Base-by-base conservation (phyloP, 2,888 invertebrate genomes). In the Vanessa cardui region DNA sequence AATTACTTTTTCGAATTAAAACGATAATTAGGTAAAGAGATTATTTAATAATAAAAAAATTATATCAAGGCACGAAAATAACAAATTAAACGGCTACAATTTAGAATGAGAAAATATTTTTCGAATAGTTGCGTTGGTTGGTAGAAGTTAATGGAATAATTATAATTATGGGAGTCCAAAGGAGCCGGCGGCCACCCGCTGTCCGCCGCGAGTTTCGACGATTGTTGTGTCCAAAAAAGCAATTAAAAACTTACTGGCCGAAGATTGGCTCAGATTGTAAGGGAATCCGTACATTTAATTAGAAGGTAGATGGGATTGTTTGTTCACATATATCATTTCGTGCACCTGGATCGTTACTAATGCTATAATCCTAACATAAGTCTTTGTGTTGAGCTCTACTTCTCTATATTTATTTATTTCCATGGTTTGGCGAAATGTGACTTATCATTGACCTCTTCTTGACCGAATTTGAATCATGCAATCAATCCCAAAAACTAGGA, bases 81-180 rank as follows among this genome's bases (percentile, higher is more conserved):
- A 76, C 73, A 75, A 76, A 76, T 71, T 73, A 74, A 78, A 77
- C 74, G 75, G 80, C 77, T 78, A 75, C 73, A 76, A 80, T 79
- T 73, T 72, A 78, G 79, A 82, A 82, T 79, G 80, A 80, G 80
- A 81, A 79, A 85, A 85, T 85, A 87, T 88, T 86, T 85, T 78
- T 82, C 76, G 83, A 84, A 88, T 89, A 89, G 90, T 88, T 89
- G 85, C 86, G 80, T 82, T 81, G 84, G 88, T 84, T 68, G 70
- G 88, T 84, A 84, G 83, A 88, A 87, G 88, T 87, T 91, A 91
- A 91, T 90, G 89, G 86, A 90, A 90, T 90, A 89, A 91, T 91
- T 91, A 90, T 90, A 91, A 91, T 90, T 88, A 90, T 87, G 84
- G 82, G 82, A 80, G 82, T 79, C 74, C 81, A 89, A 90, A 88